Base-by-base conservation (phyloP, 1,140 invertebrate species). In the Cylas formicarius region DNA sequence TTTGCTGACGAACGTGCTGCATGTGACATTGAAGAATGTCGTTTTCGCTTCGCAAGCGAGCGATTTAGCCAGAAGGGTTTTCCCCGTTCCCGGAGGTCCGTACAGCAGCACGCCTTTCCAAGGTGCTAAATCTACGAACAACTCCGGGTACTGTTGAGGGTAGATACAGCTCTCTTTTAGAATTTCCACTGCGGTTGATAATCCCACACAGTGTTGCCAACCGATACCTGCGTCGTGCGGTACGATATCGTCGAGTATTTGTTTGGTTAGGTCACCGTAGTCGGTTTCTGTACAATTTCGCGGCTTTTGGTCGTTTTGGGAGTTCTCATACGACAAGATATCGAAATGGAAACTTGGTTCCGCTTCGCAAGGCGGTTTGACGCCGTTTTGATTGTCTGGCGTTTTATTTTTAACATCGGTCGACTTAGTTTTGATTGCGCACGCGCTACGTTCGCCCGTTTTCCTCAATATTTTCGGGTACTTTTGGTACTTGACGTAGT, bases 21-120 rank as follows among this genome's bases (percentile, higher is more conserved):
- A 83, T 0, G 89, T 86, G 19, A 96, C 80, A 56, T 94, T 95
- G 61, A 96, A 92, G 65, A 95, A 94, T 0, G 87, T 87, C n/a
- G 81, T 81, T 21, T 78, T 71, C 29, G 84, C 84, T 66, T 94
- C 87, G 4, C 80, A 77, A 4, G 90, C 90, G 0, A 91, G 76
- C 0, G 89, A 88, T 68, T 86, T 90, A 1, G 90, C 91, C 48
- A 96, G 64, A 56, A 90, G 69, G 0, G 90, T 94, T 70, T 95
- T 94, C 3, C 90, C 90, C 58, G 73, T 68, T 2, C 73, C 90
- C 0, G 91, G 89, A 2, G 90, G 89, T 0, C 90, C 92, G 62
- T 88, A 89, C 1, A 96, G 66, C 10, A 94, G 65, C 23, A 91
- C 69, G 23, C 72, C 86, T 61, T 82, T 82, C 90, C 91, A 96